phyloP scores from a whole-genome alignment of 2,113 vertebrate genomes.

The Carettochelys insculpta region DNA sequence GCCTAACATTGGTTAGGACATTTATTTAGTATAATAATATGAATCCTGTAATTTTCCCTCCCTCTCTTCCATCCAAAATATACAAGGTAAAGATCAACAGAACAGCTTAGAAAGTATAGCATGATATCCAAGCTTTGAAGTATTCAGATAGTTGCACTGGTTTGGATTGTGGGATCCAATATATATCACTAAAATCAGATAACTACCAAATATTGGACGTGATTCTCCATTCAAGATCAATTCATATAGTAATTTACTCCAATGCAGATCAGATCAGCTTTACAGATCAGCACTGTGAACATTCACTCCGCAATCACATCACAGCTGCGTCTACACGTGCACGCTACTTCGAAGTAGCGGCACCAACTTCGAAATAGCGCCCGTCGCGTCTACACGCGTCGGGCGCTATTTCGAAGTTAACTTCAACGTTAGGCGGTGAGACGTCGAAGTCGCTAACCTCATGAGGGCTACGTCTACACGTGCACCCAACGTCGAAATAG shows the following conservation, averaged over 20 bases:
- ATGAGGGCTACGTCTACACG: too few species aligned
- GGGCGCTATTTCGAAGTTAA: too few species aligned
- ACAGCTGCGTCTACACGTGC: too few species aligned
- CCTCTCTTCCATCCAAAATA: not conserved
- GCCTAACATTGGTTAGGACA: not conserved
- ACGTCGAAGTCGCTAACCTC: too few species aligned
- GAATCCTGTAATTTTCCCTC: not conserved
- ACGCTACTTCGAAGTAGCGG: too few species aligned
- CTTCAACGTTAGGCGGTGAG: too few species aligned
- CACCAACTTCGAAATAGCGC: too few species aligned
- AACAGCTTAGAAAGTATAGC: not conserved
- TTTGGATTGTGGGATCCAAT: not conserved
- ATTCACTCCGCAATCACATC: not conserved
- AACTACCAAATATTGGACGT: not conserved
- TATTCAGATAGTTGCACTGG: not conserved
- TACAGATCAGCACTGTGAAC: not conserved
- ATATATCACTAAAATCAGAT: not conserved
- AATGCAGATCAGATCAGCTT: not conserved
- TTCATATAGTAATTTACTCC: not conserved
- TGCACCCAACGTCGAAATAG: too few species aligned
- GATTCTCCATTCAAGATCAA: not conserved
- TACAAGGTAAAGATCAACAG: not conserved
- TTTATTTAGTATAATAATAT: not conserved
- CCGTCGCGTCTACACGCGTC: too few species aligned
- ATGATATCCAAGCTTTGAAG: not conserved